Evolutionary conservation across 2,113 vertebrate species (phyloP), one percentile per base, ranked within the genome.

Genomic region (Cettia cetti): DNA sequence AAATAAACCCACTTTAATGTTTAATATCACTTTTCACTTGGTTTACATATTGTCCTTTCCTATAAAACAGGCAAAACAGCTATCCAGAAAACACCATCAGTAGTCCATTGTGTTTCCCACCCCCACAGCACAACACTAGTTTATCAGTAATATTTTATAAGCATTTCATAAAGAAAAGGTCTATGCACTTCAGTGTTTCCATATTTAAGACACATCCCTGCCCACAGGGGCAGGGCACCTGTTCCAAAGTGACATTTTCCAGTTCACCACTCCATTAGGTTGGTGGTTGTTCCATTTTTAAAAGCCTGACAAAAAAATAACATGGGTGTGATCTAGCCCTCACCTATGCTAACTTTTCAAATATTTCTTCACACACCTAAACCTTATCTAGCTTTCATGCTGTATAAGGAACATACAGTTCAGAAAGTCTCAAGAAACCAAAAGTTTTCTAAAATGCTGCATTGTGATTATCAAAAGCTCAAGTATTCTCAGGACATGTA

Each of bases 401-500:
- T 56, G 35, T 7, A 23, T 13, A 81, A 61, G 47, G n/a, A 92
- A 68, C 3, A 18, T 3, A 44, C 4, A 33, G 9, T 13, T 90
- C 26, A 56, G 15, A 42, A 69, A 35, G 4, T 40, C 70, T n/a
- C 57, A 53, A 53, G 76, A 76, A 72, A 87, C 78, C 40, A 5
- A 66, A 2, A 28, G 1, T 21, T 54, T 86, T 57, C 35, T 47
- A 26, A 92, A 93, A 69, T 7, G 4, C 17, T 77, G 23, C 8
- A 40, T 15, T 33, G 4, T 49, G 28, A 92, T 26, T 30, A 64
- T 66, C 52, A 40, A 59, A 76, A 86, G 11, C 80, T 40, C 1
- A 0, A 0, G 0, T 39, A 17, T 26, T 61, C 53, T 87, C n/a
- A 40, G 20, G 61, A 76, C 13, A 22, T 2, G 5, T 10, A 76